Evolutionary conservation across 2,113 vertebrate species (phyloP).

Genomic region (Phainopepla nitens): DNA sequence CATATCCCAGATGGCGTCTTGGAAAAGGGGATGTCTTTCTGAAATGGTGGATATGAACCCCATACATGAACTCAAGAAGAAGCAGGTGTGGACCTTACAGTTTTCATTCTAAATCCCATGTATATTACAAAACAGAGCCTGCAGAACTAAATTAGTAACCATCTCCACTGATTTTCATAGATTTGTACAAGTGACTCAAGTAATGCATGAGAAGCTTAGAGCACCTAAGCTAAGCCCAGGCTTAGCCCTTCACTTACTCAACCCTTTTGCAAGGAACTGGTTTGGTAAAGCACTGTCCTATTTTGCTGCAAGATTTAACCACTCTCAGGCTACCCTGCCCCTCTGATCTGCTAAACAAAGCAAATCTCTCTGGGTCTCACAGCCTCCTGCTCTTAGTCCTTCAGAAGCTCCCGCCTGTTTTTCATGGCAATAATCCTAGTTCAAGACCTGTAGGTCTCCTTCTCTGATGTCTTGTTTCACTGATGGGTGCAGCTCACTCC

Average conservation of each 20-base stretch:
- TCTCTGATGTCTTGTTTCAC: background rate
- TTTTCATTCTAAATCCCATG: background rate
- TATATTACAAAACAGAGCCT: background rate
- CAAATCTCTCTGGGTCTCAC: background rate
- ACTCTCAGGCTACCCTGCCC: background rate
- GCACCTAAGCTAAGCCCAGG: background rate
- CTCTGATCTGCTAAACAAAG: background rate
- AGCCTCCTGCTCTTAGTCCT: background rate
- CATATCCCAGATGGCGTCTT: background rate
- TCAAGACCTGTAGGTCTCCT: background rate
- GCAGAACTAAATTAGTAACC: background rate
- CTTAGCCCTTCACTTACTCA: background rate
- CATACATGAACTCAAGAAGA: background rate
- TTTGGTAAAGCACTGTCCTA: background rate
- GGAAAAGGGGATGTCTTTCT: background rate
- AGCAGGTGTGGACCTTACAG: background rate
- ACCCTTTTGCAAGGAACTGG: background rate
- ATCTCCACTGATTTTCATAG: background rate
- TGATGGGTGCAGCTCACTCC: background rate
- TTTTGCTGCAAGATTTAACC: background rate
- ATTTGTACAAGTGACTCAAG: background rate
- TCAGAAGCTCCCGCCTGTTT: background rate
- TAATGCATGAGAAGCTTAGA: background rate
- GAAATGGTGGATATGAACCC: background rate
- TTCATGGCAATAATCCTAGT: rapidly evolving